These are phyloP conservation scores for Lytechinus variegatus DNA, from an alignment of 35 echinoderm and acorn worm genomes.

Conservation along the genomic window DNA sequence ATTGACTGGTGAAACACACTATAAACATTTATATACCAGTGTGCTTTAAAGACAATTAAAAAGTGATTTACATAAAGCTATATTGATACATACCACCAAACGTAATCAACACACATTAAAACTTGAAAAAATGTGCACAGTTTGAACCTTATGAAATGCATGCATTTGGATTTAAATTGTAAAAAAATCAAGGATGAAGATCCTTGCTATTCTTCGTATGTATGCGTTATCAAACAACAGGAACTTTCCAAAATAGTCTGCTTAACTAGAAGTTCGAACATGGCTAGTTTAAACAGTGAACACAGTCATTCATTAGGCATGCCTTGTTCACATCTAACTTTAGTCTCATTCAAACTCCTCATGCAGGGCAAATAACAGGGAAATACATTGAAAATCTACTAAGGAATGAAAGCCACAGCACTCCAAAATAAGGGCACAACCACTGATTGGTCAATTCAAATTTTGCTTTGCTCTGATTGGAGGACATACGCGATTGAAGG, in stretches of 20 bases:
- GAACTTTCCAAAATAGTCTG: background rate
- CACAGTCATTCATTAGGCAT: background rate
- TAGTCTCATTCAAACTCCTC: conserved; percentile 18
- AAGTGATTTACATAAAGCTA: background rate
- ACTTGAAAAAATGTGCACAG: background rate
- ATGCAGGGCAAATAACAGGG: background rate
- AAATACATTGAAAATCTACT: conserved; percentile 17
- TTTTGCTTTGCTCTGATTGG: background rate
- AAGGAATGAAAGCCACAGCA: background rate
- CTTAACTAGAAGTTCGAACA: background rate
- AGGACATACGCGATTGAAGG: conserved; percentile 35
- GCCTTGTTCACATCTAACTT: conserved; percentile 11
- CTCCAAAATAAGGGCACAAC: background rate
- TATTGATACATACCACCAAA: background rate
- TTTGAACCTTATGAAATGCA: background rate
- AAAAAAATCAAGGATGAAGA: no score
- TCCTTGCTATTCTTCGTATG: background rate
- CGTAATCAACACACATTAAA: background rate
- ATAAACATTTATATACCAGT: background rate
- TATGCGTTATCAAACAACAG: background rate
- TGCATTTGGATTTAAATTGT: no score
- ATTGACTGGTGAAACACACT: background rate
- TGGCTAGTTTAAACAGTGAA: background rate
- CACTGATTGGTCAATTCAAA: conserved; percentile 45
- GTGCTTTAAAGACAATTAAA: background rate